A percentile compares a stretch with the other conserved stretches of the same genome.
phyloP scores from a whole-genome alignment of 1,140 invertebrate genomes.

The Heliconius melpomene region DNA sequence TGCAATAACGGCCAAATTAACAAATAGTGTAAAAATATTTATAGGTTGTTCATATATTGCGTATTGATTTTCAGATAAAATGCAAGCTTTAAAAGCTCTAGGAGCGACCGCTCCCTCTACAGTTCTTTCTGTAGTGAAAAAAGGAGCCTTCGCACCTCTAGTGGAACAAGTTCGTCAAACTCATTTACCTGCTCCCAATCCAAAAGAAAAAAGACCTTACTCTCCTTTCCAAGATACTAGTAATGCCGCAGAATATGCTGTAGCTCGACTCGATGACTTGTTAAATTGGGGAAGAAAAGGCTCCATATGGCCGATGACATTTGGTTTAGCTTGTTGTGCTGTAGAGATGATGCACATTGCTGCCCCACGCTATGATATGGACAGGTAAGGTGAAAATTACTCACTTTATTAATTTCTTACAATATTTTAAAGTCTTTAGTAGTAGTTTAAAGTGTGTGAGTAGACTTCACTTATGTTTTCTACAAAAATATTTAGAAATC shows the following conservation, averaged over 20 bases:
- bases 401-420: slow-evolving; percentile 1
- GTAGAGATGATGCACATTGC: slow-evolving; percentile 99
- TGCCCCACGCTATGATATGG: slow-evolving; percentile 98
- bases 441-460: too few relatives aligned
- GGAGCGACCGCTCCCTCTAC: slow-evolving; percentile 59
- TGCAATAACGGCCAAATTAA: not conserved
- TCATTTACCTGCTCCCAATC: slow-evolving; percentile 74
- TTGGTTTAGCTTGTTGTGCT: slow-evolving; percentile 98
- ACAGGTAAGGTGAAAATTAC: slow-evolving; percentile 79
- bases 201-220: slow-evolving; percentile 66
- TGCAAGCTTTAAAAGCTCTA: slow-evolving; percentile 72
- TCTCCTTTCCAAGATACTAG: slow-evolving; percentile 89
- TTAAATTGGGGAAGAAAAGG: slow-evolving; percentile 97
- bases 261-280: slow-evolving; percentile 94
- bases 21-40: slow-evolving; percentile 17
- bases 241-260: slow-evolving; percentile 88
- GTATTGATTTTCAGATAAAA: slow-evolving; percentile 55
- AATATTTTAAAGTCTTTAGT: slow-evolving; percentile 12
- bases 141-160: slow-evolving; percentile 65
- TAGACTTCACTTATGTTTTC: too few relatives aligned
- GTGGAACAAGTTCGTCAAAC: slow-evolving; percentile 71
- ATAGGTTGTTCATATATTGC: slow-evolving; percentile 34
- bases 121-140: slow-evolving; percentile 63
- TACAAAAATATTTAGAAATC: too few relatives aligned
- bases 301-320: slow-evolving; percentile 97